Percentiles rank a stretch among this genome's conserved stretches.
Evolutionary conservation across 2,797 vertebrate genomes (phyloP).

Genomic region (Sebastes ruberrimus): DNA sequence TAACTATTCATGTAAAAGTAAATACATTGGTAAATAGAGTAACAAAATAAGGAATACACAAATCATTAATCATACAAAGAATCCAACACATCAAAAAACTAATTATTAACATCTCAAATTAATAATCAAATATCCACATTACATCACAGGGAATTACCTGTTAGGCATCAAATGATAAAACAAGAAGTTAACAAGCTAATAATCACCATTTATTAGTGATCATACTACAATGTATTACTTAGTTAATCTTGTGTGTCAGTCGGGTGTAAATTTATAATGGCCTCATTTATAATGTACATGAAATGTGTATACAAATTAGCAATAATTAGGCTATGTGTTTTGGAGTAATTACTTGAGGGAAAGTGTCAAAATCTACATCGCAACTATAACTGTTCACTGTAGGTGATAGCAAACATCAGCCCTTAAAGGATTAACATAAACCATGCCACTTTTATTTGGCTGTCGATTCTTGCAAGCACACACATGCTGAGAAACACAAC

Average conservation of each 20-base stretch:
- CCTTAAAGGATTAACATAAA: background rate
- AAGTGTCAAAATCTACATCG: background rate
- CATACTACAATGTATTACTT: background rate
- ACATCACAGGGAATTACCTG: background rate
- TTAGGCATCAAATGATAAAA: background rate
- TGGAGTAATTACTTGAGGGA: background rate
- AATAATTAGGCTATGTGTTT: background rate
- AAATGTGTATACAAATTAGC: background rate
- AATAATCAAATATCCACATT: background rate
- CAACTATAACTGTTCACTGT: background rate
- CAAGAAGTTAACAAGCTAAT: background rate
- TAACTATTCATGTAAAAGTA: background rate
- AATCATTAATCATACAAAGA: background rate
- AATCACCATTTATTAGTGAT: background rate
- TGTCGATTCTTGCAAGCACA: background rate
- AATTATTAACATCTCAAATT: background rate
- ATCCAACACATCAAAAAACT: background rate
- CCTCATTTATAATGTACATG: background rate
- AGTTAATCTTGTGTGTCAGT: background rate
- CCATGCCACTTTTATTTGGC: constrained; percentile 4
- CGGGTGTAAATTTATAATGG: background rate
- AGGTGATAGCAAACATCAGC: background rate
- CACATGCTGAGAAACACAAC: constrained; percentile 7
- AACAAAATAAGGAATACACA: background rate
- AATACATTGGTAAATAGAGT: background rate